Evolutionary conservation across 2,797 vertebrate genomes (phyloP), one percentile per base, ranked within the genome.

Genomic region (Crypturellus tataupa): DNA sequence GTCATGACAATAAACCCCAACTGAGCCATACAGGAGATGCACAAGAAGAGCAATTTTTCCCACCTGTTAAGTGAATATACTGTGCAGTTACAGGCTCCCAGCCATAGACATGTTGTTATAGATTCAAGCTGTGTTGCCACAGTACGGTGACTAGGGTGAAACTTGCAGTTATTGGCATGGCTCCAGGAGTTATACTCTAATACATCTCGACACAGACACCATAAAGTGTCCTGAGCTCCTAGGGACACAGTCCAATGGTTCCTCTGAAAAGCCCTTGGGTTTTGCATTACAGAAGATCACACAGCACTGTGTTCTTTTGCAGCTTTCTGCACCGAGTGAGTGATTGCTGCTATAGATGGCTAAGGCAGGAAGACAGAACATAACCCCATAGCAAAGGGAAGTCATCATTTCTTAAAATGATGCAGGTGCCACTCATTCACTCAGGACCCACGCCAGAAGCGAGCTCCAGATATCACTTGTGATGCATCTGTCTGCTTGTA

Each of bases 1-100:
- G 55, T 70, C 88, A 72, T 39, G 80, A 91, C 94, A 95, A 91
- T 42, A 93, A 91, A 90, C 85, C 63, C 91, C 80, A 88, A 87
- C 85, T 81, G 85, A 90, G 89, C 44, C 80, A 77, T 2, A 58
- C 77, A 94, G 67, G 65, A 93, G 60, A 79, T 35, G 39, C 87
- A 81, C 5, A 37, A 85, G 71, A 82, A 87, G 35, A 90, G 44
- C 73, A 88, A 70, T 94, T 96, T 95, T 67, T 89, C 80, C 94
- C 83, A 95, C 82, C 85, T 82, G 73, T 20, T 33, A 15, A 33
- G 70, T 25, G 63, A 93, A 83, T 72, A 42, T 90, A 69, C 81
- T 78, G 51, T 80, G 69, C 82, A 93, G 95, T 92, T 94, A 79
- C 12, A 23, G 6, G 1, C 40, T 44, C 77, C 6, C 82, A 19